Percentiles rank a stretch among this genome's conserved stretches.
These are phyloP conservation scores for Tetragonula carbonaria DNA, from an alignment of 2,888 invertebrate species.

Conservation along the genomic window DNA sequence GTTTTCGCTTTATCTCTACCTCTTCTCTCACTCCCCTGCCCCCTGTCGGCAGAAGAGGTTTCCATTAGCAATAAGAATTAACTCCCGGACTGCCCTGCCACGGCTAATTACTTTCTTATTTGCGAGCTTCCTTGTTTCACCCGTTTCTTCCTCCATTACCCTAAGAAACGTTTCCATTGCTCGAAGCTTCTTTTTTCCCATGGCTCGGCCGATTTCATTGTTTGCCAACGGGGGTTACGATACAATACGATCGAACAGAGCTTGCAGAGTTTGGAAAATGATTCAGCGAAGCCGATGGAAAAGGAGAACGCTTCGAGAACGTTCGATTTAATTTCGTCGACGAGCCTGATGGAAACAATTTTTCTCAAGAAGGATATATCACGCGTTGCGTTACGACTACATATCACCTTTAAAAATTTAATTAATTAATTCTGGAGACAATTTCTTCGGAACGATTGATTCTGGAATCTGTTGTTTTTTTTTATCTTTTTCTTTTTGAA, in stretches of 20 bases:
- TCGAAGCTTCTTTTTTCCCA: slow-evolving; percentile 21
- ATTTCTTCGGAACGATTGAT: not conserved
- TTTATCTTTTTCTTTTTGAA: too few relatives aligned
- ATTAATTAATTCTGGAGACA: not conserved
- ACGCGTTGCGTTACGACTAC: not conserved
- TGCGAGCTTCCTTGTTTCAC: slow-evolving; percentile 36
- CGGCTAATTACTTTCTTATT: slow-evolving; percentile 53
- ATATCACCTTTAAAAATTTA: not conserved
- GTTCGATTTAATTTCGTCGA: too few relatives aligned
- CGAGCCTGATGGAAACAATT: not conserved
- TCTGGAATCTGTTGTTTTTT: not conserved
- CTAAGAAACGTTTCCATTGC: slow-evolving; percentile 35
- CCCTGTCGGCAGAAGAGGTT: slow-evolving; percentile 36
- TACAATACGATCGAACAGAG: not conserved
- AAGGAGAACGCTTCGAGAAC: not conserved
- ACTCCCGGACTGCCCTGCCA: slow-evolving; percentile 4
- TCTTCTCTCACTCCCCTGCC: not conserved
- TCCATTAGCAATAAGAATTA: slow-evolving; percentile 57
- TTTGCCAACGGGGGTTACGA: not conserved
- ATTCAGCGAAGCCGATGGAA: not conserved
- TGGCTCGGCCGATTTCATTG: slow-evolving; percentile 16
- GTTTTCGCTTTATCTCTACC: slow-evolving; percentile 47
- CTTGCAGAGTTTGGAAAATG: slow-evolving; percentile 15
- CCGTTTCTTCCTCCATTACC: slow-evolving; percentile 34
- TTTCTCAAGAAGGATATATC: not conserved